phyloP scores from a whole-genome alignment of 1,140 invertebrate genomes.

The Helicorthomorpha holstii region DNA sequence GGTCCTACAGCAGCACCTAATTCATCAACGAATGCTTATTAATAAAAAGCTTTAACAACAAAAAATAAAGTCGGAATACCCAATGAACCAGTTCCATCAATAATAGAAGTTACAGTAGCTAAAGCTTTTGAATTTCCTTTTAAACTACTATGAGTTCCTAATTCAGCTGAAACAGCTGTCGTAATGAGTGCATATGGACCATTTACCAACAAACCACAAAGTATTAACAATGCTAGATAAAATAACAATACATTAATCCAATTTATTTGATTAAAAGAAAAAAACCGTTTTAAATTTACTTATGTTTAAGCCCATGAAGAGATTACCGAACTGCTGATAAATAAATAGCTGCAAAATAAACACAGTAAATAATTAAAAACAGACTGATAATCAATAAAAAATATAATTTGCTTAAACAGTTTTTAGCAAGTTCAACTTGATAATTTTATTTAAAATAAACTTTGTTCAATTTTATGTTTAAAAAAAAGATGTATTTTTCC shows the following conservation, averaged over 20 bases:
- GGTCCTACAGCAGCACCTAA: constrained; percentile 77
- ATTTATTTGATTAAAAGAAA: no score
- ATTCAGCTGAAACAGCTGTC: constrained; percentile 84
- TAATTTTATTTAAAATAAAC: no score
- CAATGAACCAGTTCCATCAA: constrained; percentile 88
- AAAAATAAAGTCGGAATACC: constrained; percentile 31
- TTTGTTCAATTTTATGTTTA: no score
- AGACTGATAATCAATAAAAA: not conserved
- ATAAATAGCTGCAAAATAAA: constrained; percentile 47
- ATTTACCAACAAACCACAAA: constrained; percentile 72
- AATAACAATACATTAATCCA: not conserved
- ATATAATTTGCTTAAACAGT: no score
- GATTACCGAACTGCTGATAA: constrained; percentile 51
- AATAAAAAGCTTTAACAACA: no score
- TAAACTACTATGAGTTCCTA: constrained; percentile 72
- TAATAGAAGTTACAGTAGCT: constrained; percentile 89
- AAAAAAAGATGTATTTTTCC: no score
- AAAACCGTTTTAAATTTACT: not conserved
- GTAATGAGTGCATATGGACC: constrained; percentile 92
- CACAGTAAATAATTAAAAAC: not conserved
- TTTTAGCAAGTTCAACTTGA: no score
- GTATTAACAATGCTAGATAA: constrained; percentile 39
- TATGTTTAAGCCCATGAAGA: constrained; percentile 41
- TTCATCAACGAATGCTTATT: not conserved
- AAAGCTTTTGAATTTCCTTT: constrained; percentile 72